Conservation (phyloP, 2,888 invertebrate species). For the Pimpla rufipes region DNA sequence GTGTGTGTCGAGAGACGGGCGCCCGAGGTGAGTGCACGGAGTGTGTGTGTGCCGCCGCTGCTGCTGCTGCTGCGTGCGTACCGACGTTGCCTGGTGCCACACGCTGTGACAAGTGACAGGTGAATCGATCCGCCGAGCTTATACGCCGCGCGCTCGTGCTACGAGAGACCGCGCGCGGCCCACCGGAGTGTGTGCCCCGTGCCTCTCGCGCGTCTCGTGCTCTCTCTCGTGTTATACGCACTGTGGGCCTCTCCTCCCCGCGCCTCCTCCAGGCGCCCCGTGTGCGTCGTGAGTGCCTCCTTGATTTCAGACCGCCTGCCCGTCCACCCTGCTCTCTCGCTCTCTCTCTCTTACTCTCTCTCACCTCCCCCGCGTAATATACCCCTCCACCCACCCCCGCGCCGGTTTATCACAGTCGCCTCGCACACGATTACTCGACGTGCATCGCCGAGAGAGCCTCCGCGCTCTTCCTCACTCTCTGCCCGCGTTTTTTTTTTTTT, state of each 20-base stretch:
- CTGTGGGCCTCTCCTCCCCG: background rate
- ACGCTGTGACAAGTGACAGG: slow-evolving; percentile 81
- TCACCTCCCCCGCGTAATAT: background rate
- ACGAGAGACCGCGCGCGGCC: slow-evolving; percentile 37
- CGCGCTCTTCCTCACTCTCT: too few species aligned
- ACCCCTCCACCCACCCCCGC: background rate
- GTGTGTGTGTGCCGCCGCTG: background rate
- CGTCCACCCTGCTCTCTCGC: background rate
- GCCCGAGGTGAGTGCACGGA: background rate
- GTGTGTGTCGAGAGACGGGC: background rate
- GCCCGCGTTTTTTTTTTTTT: slow-evolving; percentile 4
- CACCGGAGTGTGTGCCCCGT: slow-evolving; percentile 30
- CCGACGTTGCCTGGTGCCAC: slow-evolving; percentile 72
- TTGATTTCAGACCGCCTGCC: background rate
- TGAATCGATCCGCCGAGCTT: slow-evolving; percentile 78
- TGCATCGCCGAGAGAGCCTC: background rate
- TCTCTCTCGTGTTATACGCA: slow-evolving; percentile 68
- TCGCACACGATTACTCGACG: background rate
- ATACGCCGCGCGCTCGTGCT: slow-evolving; percentile 54
- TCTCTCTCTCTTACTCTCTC: background rate
- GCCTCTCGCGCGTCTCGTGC: slow-evolving; percentile 64
- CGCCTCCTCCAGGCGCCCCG: background rate
- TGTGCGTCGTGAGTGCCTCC: slow-evolving; percentile 9
- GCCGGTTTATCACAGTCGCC: slow-evolving; percentile 1
- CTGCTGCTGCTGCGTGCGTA: slow-evolving; percentile 22